These are phyloP conservation scores for Stichodactyla mertensii DNA, from an alignment of 64 coral and sea anemone species.

Conservation along the genomic window DNA sequence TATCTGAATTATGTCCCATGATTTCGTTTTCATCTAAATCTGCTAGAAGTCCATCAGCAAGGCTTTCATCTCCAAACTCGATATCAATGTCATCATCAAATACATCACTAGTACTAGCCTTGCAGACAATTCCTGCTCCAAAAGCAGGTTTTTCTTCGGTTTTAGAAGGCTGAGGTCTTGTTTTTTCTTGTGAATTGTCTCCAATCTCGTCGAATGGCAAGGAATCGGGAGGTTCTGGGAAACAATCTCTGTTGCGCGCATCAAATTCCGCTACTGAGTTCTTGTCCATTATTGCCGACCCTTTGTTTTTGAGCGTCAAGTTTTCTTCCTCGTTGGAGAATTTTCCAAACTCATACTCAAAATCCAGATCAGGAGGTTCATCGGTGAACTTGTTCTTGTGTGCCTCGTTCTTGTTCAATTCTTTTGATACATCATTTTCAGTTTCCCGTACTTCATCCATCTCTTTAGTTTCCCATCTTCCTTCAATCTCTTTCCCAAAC, in stretches of 20 bases:
- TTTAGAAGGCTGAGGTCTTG: neutral
- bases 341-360: neutral
- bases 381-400: neutral
- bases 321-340: neutral
- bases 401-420: neutral
- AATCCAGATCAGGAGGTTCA: neutral
- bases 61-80: conserved; percentile 9
- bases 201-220: neutral
- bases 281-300: neutral
- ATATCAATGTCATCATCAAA: neutral
- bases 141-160: neutral
- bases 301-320: neutral
- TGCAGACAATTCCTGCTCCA: neutral
- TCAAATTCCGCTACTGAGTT: neutral
- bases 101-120: neutral
- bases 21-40: neutral
- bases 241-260: neutral
- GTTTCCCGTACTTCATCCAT: neutral
- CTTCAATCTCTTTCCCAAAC: neutral
- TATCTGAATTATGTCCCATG: neutral
- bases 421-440: neutral
- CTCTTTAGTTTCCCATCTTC: neutral
- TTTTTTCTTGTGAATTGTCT: neutral
- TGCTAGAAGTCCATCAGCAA: conserved; percentile 1
- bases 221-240: neutral